Evolutionary conservation across 1,140 invertebrate species (phyloP).

Genomic region (Caenorhabditis tropicalis): DNA sequence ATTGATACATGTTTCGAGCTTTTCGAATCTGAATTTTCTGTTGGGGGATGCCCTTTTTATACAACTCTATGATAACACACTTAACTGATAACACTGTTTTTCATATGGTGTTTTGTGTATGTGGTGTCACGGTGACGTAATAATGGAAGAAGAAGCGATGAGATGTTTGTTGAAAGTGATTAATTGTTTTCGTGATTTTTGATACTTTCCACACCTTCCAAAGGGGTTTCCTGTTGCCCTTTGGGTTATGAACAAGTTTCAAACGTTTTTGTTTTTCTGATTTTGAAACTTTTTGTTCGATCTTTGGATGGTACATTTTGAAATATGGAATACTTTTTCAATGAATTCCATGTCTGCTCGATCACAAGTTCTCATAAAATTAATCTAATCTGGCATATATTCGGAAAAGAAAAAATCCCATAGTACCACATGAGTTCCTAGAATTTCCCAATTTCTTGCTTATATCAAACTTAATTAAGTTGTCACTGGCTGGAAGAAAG

Average conservation of each 20-base stretch:
- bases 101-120: background rate
- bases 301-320: too few species aligned
- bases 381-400: background rate
- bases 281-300: too few species aligned
- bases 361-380: background rate
- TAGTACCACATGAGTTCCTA: background rate
- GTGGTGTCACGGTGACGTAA: background rate
- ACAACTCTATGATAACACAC: background rate
- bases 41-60: conserved; percentile 1
- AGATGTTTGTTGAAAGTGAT: background rate
- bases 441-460: background rate
- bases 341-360: background rate
- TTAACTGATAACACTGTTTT: conserved; percentile 9
- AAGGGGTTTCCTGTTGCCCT: background rate
- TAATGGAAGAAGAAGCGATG: background rate
- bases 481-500: too few species aligned
- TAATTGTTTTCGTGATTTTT: background rate
- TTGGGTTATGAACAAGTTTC: too few species aligned
- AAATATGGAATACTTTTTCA: too few species aligned
- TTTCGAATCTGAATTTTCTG: background rate
- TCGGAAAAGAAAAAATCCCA: background rate
- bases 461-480: background rate
- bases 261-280: too few species aligned
- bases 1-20: background rate
- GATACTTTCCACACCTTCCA: background rate